A percentile compares a stretch with the other conserved stretches of the same genome.
Conservation (phyloP, 2,888 invertebrate genomes). For the Protodeltote pygarga region DNA sequence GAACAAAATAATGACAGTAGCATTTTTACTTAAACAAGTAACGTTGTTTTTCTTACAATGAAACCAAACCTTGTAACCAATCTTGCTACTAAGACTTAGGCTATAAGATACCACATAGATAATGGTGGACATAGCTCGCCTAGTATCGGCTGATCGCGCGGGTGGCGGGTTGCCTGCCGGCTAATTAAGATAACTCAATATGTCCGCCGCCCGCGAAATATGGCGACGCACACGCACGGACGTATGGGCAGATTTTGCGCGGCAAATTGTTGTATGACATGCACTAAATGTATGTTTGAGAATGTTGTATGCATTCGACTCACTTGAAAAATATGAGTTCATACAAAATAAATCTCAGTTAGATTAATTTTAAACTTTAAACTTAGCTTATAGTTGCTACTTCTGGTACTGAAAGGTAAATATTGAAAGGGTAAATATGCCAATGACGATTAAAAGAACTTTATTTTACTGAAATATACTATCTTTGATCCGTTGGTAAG, state of each 20-base stretch:
- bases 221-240: constrained; percentile 64
- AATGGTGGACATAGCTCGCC: constrained; percentile 33
- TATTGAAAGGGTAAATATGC: no score
- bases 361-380: no score
- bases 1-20: no score
- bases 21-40: background rate
- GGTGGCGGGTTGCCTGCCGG: constrained; percentile 58
- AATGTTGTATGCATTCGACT: constrained; percentile 36
- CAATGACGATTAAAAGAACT: no score
- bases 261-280: constrained; percentile 61
- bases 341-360: no score
- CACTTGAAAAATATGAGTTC: background rate
- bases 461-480: no score
- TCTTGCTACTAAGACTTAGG: constrained; percentile 29
- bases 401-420: no score
- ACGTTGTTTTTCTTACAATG: background rate
- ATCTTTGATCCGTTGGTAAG: no score
- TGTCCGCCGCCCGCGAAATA: constrained; percentile 59
- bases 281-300: constrained; percentile 34
- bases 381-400: no score
- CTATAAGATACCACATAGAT: constrained; percentile 43
- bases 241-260: constrained; percentile 48
- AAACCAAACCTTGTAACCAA: constrained; percentile 24
- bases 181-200: constrained; percentile 71
- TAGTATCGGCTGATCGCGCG: constrained; percentile 53